Percentiles rank a stretch among this genome's conserved stretches.
These are phyloP conservation scores for Anser cygnoides DNA, from an alignment of 2,113 vertebrate species.

Conservation along the genomic window DNA sequence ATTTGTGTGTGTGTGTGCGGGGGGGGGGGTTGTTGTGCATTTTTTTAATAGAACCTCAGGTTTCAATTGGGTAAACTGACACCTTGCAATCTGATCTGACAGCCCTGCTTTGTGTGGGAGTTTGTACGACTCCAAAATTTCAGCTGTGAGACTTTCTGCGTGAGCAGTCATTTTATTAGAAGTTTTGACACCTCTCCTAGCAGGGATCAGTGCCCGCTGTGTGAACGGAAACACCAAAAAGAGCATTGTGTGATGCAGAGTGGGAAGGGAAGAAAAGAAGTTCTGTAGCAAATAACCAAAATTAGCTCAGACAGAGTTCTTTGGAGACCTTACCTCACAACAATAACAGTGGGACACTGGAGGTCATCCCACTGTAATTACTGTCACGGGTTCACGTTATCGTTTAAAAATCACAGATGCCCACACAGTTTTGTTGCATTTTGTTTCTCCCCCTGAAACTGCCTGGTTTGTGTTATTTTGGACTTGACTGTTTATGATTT, in stretches of 20 bases:
- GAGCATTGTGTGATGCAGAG: conserved; percentile 13
- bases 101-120: conserved; percentile 19
- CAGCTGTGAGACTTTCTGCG: conserved; percentile 25
- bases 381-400: background rate
- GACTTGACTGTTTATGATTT: background rate
- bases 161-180: conserved; percentile 31
- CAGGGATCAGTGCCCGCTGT: conserved; percentile 23
- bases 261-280: background rate
- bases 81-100: conserved; percentile 49
- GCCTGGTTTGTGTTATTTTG: background rate
- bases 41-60: conserved; percentile 51
- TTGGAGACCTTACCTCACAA: background rate
- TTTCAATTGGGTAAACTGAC: conserved; percentile 57
- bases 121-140: conserved; percentile 12
- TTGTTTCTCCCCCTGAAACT: background rate
- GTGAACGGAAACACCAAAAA: conserved; percentile 42
- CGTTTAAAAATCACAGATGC: background rate
- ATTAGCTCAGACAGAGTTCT: conserved; percentile 26
- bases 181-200: conserved; percentile 21
- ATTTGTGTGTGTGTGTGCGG: conserved; percentile 35
- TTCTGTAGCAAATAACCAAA: background rate
- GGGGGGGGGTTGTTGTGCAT: conserved; percentile 18
- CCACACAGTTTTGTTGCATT: background rate
- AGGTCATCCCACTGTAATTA: background rate
- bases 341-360: background rate